Conservation (phyloP, 2,888 invertebrate species). For the Sisyra nigra region DNA sequence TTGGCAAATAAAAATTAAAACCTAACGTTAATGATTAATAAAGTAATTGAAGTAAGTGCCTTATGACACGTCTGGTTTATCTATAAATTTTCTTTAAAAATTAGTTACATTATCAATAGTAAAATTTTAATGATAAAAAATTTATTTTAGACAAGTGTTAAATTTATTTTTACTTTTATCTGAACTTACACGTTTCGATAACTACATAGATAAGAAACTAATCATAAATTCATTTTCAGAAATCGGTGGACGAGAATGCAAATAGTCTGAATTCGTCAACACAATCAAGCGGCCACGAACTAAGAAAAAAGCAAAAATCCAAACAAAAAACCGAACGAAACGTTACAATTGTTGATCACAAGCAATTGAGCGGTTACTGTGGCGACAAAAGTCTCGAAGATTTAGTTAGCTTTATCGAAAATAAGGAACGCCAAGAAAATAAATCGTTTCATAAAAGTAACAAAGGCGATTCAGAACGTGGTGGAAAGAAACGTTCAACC, state of each 20-base stretch:
- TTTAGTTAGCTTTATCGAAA: slow-evolving; percentile 60
- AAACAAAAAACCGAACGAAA: slow-evolving; percentile 30
- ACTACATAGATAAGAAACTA: no score
- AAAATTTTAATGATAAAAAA: no score
- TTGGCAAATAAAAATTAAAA: no score
- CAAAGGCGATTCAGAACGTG: slow-evolving; percentile 19
- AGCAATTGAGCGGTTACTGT: slow-evolving; percentile 50
- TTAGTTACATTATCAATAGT: no score
- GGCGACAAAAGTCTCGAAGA: slow-evolving; percentile 63
- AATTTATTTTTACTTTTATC: no score
- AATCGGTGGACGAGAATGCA: slow-evolving; percentile 65
- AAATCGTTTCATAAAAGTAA: slow-evolving; percentile 19
- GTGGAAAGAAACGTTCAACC: slow-evolving; percentile 27
- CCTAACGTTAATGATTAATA: no score
- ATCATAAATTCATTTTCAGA: slow-evolving; percentile 28
- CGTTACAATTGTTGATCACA: slow-evolving; percentile 25
- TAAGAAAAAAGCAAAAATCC: slow-evolving; percentile 41
- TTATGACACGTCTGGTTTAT: no score
- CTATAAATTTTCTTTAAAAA: no score
- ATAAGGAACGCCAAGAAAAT: slow-evolving; percentile 20
- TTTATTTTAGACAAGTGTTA: no score
- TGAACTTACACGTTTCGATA: no score
- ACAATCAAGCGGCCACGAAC: slow-evolving; percentile 27
- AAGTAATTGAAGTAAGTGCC: no score
- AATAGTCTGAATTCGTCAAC: slow-evolving; percentile 43